Evolutionary conservation across 2,888 invertebrate genomes (phyloP).

Genomic region (Papilio gigon): DNA sequence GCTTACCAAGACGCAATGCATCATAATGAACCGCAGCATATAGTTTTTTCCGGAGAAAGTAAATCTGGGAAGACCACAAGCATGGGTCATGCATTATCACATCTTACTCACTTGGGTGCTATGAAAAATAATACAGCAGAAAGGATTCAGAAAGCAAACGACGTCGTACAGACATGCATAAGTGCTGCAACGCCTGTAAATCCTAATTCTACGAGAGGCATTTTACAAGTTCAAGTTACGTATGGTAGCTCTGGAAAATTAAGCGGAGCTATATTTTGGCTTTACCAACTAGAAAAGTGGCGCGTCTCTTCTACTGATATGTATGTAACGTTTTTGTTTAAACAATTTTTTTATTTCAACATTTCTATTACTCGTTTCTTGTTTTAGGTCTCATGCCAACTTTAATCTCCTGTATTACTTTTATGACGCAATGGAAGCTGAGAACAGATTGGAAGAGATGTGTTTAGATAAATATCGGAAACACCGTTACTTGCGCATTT

Average conservation of each 20-base stretch:
- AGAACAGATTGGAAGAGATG: constrained; percentile 85
- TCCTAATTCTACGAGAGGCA: constrained; percentile 91
- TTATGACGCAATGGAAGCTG: constrained; percentile 90
- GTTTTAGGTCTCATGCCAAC: constrained; percentile 90
- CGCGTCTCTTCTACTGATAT: constrained; percentile 90
- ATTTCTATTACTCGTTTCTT: not conserved
- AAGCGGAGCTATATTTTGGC: constrained; percentile 93
- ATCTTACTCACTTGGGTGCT: constrained; percentile 91
- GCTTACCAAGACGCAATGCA: constrained; percentile 96
- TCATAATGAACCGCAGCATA: constrained; percentile 92
- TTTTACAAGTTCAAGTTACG: constrained; percentile 90
- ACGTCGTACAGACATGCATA: constrained; percentile 89
- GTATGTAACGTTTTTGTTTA: constrained; percentile 68
- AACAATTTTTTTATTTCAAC: constrained; percentile 47
- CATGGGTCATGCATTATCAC: constrained; percentile 89
- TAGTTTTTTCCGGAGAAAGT: constrained; percentile 94
- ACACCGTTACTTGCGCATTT: constrained; percentile 88
- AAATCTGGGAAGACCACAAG: constrained; percentile 96
- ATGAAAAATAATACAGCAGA: constrained; percentile 85
- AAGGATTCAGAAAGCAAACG: constrained; percentile 85
- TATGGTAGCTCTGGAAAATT: constrained; percentile 93
- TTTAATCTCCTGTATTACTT: constrained; percentile 95
- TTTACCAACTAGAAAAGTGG: constrained; percentile 94
- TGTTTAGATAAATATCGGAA: constrained; percentile 85
- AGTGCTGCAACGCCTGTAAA: constrained; percentile 94